Conservation (phyloP, 2,888 invertebrate genomes). For the Brachypalpus laphriformis region DNA sequence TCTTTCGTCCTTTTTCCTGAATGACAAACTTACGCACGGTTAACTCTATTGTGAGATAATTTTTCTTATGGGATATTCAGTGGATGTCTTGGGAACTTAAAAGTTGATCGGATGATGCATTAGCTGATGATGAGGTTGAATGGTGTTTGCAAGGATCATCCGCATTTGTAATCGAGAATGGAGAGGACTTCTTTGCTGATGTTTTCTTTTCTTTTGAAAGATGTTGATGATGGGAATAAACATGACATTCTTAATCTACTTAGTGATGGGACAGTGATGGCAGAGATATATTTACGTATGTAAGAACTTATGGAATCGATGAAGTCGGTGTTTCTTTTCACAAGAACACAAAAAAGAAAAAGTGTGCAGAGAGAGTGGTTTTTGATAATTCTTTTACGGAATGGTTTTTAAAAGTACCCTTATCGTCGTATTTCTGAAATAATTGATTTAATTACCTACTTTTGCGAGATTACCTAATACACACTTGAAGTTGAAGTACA, state of each 20-base stretch:
- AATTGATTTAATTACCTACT: too few relatives aligned
- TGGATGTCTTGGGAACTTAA: constrained; percentile 28
- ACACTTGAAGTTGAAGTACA: too few relatives aligned
- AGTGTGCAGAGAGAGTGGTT: too few relatives aligned
- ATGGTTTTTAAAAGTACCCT: neutral
- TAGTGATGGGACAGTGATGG: constrained; percentile 19
- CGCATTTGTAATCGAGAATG: constrained; percentile 57
- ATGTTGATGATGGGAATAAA: constrained; percentile 66
- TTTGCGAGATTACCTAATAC: too few relatives aligned
- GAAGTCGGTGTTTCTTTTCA: neutral
- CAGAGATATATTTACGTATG: too few relatives aligned
- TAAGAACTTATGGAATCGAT: too few relatives aligned
- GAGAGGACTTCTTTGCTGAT: constrained; percentile 23
- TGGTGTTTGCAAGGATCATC: constrained; percentile 68
- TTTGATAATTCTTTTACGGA: too few relatives aligned
- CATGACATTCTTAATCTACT: constrained; percentile 71
- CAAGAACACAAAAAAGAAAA: too few relatives aligned
- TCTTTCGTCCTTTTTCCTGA: constrained; percentile 51
- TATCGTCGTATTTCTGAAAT: too few relatives aligned
- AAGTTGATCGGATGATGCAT: constrained; percentile 70
- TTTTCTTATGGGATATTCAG: neutral
- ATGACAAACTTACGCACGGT: constrained; percentile 81
- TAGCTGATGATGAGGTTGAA: constrained; percentile 67
- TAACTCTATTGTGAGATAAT: constrained; percentile 77
- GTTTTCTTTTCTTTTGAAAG: constrained; percentile 36